Evolutionary conservation across 30 jellyfish, hydroid and myxozoan species (phyloP).

Genomic region (Rhopilema esculentum): DNA sequence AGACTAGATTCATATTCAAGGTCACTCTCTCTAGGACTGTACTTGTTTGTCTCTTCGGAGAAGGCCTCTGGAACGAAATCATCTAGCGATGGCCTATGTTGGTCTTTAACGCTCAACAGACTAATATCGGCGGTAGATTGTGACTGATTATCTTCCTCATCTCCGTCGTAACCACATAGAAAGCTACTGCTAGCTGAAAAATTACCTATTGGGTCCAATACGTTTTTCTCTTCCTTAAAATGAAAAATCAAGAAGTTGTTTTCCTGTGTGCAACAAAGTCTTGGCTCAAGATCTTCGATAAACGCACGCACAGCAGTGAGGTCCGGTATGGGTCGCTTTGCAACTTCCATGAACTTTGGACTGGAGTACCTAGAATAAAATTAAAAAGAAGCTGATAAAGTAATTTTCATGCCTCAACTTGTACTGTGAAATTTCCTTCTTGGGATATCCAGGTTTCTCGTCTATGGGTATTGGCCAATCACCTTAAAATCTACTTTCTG

Average conservation of each 20-base stretch:
- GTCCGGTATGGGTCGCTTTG: constrained; percentile 65
- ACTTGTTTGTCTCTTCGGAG: constrained; percentile 39
- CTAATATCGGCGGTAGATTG: constrained; percentile 52
- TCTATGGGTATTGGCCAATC: too few species aligned
- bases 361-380: constrained; percentile 38
- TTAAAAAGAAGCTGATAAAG: too few species aligned
- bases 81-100: constrained; percentile 17
- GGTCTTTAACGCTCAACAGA: constrained; percentile 43
- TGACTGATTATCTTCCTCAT: constrained; percentile 57
- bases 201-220: constrained; percentile 45
- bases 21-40: constrained; percentile 12
- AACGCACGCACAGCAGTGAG: constrained; percentile 32
- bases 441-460: too few species aligned
- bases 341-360: constrained; percentile 58
- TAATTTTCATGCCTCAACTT: too few species aligned
- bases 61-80: constrained; percentile 50
- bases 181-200: constrained; percentile 56
- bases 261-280: constrained; percentile 57
- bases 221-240: constrained; percentile 64
- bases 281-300: constrained; percentile 65
- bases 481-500: too few species aligned
- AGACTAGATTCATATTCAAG: constrained; percentile 21
- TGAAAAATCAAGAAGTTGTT: constrained; percentile 28
- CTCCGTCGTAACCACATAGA: constrained; percentile 70
- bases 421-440: too few species aligned